Percentiles rank a stretch among this genome's conserved stretches.
These are phyloP conservation scores for Bovichtus variegatus DNA, from an alignment of 2,797 vertebrate genomes.

Conservation along the genomic window DNA sequence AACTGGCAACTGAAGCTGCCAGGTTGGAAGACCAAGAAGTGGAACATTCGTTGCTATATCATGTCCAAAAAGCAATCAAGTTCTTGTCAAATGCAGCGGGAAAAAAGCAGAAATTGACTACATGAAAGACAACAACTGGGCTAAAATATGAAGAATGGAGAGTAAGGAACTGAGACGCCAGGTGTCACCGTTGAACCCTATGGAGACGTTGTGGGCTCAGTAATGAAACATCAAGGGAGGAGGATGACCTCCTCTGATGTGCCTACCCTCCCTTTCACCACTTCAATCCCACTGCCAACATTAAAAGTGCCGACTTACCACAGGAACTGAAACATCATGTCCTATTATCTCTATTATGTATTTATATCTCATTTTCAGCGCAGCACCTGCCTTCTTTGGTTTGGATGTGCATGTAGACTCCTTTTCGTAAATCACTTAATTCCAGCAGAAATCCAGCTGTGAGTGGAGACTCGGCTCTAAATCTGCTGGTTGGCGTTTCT, in stretches of 20 bases:
- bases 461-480: not conserved
- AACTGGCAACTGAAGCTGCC: not conserved
- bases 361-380: too few relatives aligned
- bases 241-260: not conserved
- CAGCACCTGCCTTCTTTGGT: too few relatives aligned
- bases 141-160: not conserved
- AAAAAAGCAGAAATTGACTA: not conserved
- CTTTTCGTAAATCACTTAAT: too few relatives aligned
- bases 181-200: not conserved
- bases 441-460: not conserved
- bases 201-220: not conserved
- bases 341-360: not conserved
- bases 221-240: not conserved
- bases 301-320: not conserved
- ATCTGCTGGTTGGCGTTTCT: constrained; percentile 1
- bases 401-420: too few relatives aligned
- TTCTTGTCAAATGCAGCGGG: not conserved
- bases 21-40: not conserved
- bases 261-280: not conserved
- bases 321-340: not conserved
- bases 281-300: not conserved
- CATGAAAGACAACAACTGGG: not conserved
- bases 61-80: too few relatives aligned
- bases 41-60: too few relatives aligned
- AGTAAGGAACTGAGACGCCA: not conserved